phyloP scores from a whole-genome alignment of 2,888 invertebrate genomes.

The Conus canariensis region DNA sequence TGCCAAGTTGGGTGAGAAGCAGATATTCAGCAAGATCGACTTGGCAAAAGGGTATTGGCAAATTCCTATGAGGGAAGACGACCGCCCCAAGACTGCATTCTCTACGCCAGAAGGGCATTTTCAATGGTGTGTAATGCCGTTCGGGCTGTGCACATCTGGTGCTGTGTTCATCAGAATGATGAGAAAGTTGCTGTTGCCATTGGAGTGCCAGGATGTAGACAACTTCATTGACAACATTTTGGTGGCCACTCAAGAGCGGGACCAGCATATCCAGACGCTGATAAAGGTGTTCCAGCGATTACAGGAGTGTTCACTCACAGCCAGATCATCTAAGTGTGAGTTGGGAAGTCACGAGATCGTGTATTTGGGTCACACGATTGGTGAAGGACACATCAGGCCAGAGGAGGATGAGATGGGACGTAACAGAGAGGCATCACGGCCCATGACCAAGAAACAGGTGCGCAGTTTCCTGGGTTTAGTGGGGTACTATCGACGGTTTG shows the following conservation, averaged over 20 bases:
- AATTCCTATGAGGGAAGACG: not conserved
- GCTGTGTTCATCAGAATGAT: constrained; percentile 30
- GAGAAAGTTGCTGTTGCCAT: constrained; percentile 15
- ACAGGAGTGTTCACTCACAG: constrained; percentile 17
- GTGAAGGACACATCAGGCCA: not conserved
- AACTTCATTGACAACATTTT: constrained; percentile 30
- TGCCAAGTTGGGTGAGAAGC: not conserved
- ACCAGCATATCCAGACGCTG: not conserved
- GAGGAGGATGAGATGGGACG: not conserved
- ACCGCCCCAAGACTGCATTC: not conserved
- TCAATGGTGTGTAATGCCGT: not conserved
- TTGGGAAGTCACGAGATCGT: not conserved
- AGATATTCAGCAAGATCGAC: constrained; percentile 19
- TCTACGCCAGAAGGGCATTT: not conserved
- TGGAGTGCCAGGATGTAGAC: not conserved
- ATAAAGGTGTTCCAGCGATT: not conserved
- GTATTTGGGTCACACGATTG: not conserved
- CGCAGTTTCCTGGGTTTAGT: constrained; percentile 31
- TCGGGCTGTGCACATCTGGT: constrained; percentile 15
- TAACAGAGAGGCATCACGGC: not conserved
- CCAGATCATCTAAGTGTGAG: not conserved
- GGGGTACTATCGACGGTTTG: constrained; percentile 22
- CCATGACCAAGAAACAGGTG: constrained; percentile 1
- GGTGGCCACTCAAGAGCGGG: not conserved
- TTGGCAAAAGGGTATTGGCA: constrained; percentile 36